Evolutionary conservation across 2,113 vertebrate species (phyloP).

Genomic region (Casuarius casuarius): DNA sequence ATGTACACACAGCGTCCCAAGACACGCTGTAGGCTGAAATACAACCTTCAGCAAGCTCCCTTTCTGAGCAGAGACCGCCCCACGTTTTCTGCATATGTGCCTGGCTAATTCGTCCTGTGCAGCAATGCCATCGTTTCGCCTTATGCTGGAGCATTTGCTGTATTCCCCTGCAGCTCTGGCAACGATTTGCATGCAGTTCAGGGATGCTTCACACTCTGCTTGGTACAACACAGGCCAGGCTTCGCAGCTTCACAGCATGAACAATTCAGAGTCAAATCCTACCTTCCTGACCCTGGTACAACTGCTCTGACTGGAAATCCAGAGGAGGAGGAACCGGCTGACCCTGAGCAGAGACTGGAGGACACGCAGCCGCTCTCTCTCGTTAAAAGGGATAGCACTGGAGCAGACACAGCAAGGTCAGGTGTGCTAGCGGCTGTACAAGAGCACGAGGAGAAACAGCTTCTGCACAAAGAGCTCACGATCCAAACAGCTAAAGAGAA

Average conservation of each 20-base stretch:
- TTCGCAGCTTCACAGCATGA: neutral
- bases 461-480: neutral
- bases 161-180: neutral
- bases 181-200: accelerated
- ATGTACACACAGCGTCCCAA: accelerated
- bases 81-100: neutral
- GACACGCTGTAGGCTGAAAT: neutral
- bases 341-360: neutral
- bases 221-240: neutral
- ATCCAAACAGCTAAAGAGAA: neutral
- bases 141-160: too few relatives aligned
- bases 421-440: neutral
- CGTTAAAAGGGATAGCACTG: neutral
- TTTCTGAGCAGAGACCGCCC: neutral
- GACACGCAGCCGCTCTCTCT: accelerated
- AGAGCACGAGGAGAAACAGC: neutral
- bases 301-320: neutral
- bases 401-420: neutral
- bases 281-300: neutral
- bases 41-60: neutral
- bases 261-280: neutral
- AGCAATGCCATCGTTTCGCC: accelerated
- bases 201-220: neutral
- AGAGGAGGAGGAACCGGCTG: neutral
- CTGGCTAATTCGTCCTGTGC: neutral